A percentile compares a stretch with the other conserved stretches of the same genome.
These are phyloP conservation scores for Myodes glareolus DNA, from an alignment of 2,113 vertebrate species.

Conservation along the genomic window DNA sequence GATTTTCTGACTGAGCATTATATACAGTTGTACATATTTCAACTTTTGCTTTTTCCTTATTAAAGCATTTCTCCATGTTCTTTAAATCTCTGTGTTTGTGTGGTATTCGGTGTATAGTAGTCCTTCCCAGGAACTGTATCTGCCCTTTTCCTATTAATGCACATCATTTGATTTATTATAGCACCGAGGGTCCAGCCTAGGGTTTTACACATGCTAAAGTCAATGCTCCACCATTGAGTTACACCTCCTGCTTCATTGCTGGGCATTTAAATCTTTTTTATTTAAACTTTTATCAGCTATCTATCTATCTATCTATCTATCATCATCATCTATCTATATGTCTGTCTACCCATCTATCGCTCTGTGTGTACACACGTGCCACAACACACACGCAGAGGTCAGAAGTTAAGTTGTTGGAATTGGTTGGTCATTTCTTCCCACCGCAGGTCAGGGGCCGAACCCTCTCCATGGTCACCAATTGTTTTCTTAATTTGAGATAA, in stretches of 20 bases:
- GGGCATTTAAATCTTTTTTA: not conserved
- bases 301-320: not conserved
- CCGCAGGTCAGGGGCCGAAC: not conserved
- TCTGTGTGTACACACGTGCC: not conserved
- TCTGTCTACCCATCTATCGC: not conserved
- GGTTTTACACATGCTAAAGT: not conserved
- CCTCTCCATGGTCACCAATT: not conserved
- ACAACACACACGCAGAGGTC: not conserved
- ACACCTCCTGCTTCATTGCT: no score
- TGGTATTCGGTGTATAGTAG: not conserved
- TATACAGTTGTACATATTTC: conserved; percentile 2
- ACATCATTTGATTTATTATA: not conserved
- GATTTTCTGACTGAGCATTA: conserved; percentile 4
- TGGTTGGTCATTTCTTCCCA: not conserved
- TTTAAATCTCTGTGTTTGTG: conserved; percentile 18
- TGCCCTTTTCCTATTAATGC: not conserved
- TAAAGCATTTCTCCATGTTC: not conserved
- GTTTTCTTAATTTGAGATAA: conserved; percentile 9
- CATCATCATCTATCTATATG: no score
- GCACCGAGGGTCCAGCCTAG: not conserved
- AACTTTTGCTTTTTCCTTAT: not conserved
- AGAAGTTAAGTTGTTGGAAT: not conserved
- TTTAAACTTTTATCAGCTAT: not conserved
- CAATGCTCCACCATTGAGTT: not conserved
- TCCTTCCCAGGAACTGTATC: not conserved